These are phyloP conservation scores for Mylabris sibirica DNA, from an alignment of 2,888 invertebrate species.

Conservation along the genomic window DNA sequence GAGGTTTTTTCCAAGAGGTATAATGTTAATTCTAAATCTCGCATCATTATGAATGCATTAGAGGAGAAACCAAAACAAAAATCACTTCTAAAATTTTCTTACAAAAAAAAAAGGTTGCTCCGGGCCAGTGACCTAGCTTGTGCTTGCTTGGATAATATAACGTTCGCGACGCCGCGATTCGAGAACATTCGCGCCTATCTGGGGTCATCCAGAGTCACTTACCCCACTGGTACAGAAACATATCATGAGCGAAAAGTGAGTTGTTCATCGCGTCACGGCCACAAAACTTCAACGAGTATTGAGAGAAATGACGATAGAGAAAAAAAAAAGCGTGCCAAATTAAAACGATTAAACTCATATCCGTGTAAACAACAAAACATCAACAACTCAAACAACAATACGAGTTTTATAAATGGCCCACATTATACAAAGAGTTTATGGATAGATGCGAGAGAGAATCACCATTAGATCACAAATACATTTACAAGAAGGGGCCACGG, in stretches of 20 bases:
- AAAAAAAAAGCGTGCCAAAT: slow-evolving; percentile 29
- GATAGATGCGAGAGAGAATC: slow-evolving; percentile 43
- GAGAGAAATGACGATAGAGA: not conserved
- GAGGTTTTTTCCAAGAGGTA: not conserved
- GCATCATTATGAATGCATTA: not conserved
- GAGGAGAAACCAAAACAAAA: slow-evolving; percentile 1
- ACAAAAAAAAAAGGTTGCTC: slow-evolving; percentile 56
- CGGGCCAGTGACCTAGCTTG: slow-evolving; percentile 59
- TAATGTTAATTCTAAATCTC: not conserved
- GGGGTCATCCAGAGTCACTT: slow-evolving; percentile 73
- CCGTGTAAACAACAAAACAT: slow-evolving; percentile 14
- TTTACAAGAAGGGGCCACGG: slow-evolving; percentile 44
- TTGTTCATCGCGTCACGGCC: slow-evolving; percentile 37
- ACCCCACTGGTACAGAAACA: slow-evolving; percentile 65
- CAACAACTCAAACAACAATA: slow-evolving; percentile 8
- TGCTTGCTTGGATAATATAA: slow-evolving; percentile 42
- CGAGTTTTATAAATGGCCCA: not conserved
- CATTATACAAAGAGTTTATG: not conserved
- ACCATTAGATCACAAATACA: slow-evolving; percentile 19
- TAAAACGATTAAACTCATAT: not conserved
- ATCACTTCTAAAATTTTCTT: slow-evolving; percentile 24
- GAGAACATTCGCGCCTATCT: slow-evolving; percentile 54
- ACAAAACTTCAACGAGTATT: slow-evolving; percentile 46
- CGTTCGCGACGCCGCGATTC: slow-evolving; percentile 46
- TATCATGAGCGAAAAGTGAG: slow-evolving; percentile 50